Conservation (phyloP, 1,140 invertebrate genomes). For the Heterodera schachtii region DNA sequence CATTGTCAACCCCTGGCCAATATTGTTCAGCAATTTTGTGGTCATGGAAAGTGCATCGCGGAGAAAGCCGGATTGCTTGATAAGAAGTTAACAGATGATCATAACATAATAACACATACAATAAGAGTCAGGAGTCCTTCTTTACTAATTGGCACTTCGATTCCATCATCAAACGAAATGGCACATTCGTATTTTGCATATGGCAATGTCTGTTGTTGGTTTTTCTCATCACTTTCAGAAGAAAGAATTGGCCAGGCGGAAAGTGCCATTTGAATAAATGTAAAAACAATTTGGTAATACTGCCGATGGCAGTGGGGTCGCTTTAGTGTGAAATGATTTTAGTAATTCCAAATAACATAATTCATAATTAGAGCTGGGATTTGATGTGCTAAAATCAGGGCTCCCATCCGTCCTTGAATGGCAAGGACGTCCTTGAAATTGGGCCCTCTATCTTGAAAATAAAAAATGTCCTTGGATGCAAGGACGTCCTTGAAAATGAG, state of each 20-base stretch:
- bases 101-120: neutral
- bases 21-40: conserved; percentile 26
- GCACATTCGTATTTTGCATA: conserved; percentile 6
- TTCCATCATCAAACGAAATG: neutral
- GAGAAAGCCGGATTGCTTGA: conserved; percentile 33
- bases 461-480: too few relatives aligned
- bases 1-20: conserved; percentile 31
- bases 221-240: neutral
- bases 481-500: too few relatives aligned
- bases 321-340: too few relatives aligned
- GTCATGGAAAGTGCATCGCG: conserved; percentile 36
- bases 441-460: too few relatives aligned
- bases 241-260: neutral
- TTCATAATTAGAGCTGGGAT: too few relatives aligned
- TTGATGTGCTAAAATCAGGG: too few relatives aligned
- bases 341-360: too few relatives aligned
- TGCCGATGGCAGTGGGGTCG: too few relatives aligned
- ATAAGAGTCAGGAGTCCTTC: conserved; percentile 1
- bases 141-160: neutral
- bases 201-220: neutral
- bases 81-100: neutral
- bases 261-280: neutral
- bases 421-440: too few relatives aligned
- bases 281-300: too few relatives aligned
- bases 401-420: too few relatives aligned